These are phyloP conservation scores for Macroteleia sp. DNA, from an alignment of 2,888 invertebrate species.

Conservation along the genomic window DNA sequence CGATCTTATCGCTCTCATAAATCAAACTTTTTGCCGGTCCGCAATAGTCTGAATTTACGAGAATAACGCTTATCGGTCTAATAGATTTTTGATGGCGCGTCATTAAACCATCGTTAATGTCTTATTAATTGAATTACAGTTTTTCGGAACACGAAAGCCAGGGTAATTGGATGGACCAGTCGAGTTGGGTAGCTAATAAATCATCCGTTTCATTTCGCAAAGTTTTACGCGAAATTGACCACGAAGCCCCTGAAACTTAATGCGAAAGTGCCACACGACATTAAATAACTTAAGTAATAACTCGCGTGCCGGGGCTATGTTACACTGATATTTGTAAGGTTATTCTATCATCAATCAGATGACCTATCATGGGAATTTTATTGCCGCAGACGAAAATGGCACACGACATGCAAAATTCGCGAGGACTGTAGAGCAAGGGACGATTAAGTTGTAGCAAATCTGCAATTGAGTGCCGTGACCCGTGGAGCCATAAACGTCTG, in stretches of 20 bases:
- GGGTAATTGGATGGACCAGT: no score
- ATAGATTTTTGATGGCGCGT: conserved; percentile 49
- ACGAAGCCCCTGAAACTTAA: conserved; percentile 1
- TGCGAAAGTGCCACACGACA: conserved; percentile 6
- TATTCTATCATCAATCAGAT: no score
- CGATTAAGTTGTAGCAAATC: conserved; percentile 81
- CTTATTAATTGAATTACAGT: conserved; percentile 42
- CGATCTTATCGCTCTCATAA: conserved; percentile 49
- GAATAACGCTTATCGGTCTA: conserved; percentile 22
- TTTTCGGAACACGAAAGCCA: no score
- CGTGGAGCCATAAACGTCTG: no score
- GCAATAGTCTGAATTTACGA: conserved; percentile 62
- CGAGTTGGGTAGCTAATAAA: conserved; percentile 10
- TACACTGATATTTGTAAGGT: no score
- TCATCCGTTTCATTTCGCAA: conserved; percentile 13
- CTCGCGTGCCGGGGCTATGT: conserved; percentile 13
- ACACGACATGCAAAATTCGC: no score
- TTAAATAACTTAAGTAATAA: conserved; percentile 18
- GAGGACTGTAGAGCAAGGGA: no score
- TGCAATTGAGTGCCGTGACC: conserved; percentile 77
- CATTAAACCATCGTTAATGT: conserved; percentile 46
- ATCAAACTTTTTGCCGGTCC: conserved; percentile 48
- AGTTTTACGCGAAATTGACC: no score
- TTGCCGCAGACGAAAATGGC: no score
- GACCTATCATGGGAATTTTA: no score